Conservation (phyloP, 2,888 invertebrate species). For the Syritta pipiens region DNA sequence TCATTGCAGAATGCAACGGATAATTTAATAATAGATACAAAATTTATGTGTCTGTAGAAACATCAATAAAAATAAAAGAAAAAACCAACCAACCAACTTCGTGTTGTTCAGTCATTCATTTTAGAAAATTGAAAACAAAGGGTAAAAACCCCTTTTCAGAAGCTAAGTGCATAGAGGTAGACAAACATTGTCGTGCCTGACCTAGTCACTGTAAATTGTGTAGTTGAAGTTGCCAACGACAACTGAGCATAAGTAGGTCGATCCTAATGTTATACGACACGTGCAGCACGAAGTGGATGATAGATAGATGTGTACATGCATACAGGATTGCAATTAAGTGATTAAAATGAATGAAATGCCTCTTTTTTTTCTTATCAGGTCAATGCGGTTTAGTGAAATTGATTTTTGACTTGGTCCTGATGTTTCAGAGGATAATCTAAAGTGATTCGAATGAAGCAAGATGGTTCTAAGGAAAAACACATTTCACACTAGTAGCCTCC, state of each 20-base stretch:
- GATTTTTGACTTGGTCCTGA: too few relatives aligned
- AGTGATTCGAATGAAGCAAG: too few relatives aligned
- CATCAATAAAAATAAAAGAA: conserved; percentile 16
- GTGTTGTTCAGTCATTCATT: too few relatives aligned
- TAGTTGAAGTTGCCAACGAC: neutral
- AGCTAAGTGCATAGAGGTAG: too few relatives aligned
- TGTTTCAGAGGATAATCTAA: too few relatives aligned
- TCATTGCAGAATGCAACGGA: neutral
- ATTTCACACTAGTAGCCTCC: too few relatives aligned
- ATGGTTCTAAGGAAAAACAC: too few relatives aligned
- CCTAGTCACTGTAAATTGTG: conserved; percentile 16
- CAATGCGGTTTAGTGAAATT: conserved; percentile 17
- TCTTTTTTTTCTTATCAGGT: conserved; percentile 24
- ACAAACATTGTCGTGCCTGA: conserved; percentile 40
- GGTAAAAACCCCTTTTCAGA: conserved; percentile 13
- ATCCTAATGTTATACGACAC: conserved; percentile 1
- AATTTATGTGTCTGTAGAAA: neutral
- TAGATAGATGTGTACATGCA: conserved; percentile 28
- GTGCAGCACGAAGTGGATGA: conserved; percentile 45
- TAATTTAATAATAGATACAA: conserved; percentile 5
- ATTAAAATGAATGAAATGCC: conserved; percentile 53
- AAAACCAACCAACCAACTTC: too few relatives aligned
- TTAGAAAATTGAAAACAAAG: conserved; percentile 11
- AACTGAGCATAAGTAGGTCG: neutral
- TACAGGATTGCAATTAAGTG: conserved; percentile 51